Evolutionary conservation across 2,888 invertebrate species (phyloP).

Genomic region (Melanotus villosus): DNA sequence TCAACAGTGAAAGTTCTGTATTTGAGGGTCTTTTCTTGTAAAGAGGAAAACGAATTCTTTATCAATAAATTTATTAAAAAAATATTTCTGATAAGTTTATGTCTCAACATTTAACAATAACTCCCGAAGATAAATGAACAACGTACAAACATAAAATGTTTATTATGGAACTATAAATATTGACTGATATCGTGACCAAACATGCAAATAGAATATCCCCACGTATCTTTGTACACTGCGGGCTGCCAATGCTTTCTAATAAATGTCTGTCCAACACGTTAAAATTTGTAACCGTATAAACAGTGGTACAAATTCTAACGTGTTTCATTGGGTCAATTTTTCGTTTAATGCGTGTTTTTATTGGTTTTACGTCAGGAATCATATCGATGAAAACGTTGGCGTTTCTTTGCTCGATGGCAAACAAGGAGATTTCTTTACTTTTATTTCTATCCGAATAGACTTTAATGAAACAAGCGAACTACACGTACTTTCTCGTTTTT

Average conservation of each 20-base stretch:
- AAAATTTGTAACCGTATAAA: background rate
- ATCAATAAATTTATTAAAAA: too few relatives aligned
- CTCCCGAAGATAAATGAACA: too few relatives aligned
- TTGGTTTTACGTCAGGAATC: background rate
- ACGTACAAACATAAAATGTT: too few relatives aligned
- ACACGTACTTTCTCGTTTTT: conserved; percentile 27
- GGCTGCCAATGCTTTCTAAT: conserved; percentile 6
- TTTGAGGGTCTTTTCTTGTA: too few relatives aligned
- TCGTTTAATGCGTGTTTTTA: background rate
- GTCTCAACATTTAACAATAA: too few relatives aligned
- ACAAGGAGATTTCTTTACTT: conserved; percentile 33
- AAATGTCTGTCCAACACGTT: background rate
- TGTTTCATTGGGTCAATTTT: too few relatives aligned
- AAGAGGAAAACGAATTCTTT: too few relatives aligned
- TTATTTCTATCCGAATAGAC: conserved; percentile 45
- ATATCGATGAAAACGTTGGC: background rate
- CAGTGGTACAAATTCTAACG: too few relatives aligned
- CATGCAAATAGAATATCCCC: background rate
- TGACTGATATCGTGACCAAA: conserved; percentile 7
- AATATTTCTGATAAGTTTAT: too few relatives aligned
- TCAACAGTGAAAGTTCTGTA: too few relatives aligned
- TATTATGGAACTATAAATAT: conserved; percentile 1
- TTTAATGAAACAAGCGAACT: conserved; percentile 31
- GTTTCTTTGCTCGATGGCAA: background rate
- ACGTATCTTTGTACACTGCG: conserved; percentile 8